Conservation (phyloP, 2,888 invertebrate genomes). For the Drosophila mimetica region DNA sequence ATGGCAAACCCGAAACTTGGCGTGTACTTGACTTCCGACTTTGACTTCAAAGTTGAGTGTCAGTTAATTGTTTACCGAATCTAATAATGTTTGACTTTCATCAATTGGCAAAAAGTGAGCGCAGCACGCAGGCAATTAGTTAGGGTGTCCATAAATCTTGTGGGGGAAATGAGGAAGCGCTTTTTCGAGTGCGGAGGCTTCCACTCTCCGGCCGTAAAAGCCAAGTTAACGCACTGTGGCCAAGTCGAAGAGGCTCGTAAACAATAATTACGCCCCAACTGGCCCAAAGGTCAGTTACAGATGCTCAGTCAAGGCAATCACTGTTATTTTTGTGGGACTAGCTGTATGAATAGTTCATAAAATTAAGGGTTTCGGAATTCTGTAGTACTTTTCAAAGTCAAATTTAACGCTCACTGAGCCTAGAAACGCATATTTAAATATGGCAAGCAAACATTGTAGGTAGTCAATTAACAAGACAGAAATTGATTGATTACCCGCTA, state of each 20-base stretch:
- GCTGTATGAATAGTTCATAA: slow-evolving; percentile 7
- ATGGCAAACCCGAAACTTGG: background rate
- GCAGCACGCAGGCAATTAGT: slow-evolving; percentile 3
- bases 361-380: slow-evolving; percentile 1
- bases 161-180: background rate
- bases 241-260: slow-evolving; percentile 23
- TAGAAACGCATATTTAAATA: background rate
- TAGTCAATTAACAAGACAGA: slow-evolving; percentile 10
- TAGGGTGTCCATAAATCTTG: background rate
- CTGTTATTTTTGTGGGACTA: slow-evolving; percentile 4
- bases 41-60: slow-evolving; percentile 21
- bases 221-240: slow-evolving; percentile 24
- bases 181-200: background rate
- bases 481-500: slow-evolving; percentile 30
- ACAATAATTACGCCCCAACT: slow-evolving; percentile 20
- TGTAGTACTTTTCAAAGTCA: background rate
- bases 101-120: slow-evolving; percentile 9
- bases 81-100: slow-evolving; percentile 29
- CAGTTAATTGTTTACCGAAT: slow-evolving; percentile 15
- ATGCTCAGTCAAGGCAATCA: slow-evolving; percentile 19
- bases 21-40: slow-evolving; percentile 33
- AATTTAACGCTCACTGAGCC: background rate
- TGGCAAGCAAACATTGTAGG: background rate
- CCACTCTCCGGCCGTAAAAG: background rate
- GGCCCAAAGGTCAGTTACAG: slow-evolving; percentile 25